phyloP scores from a whole-genome alignment of 1,140 invertebrate species.

The Caenorhabditis tropicalis region DNA sequence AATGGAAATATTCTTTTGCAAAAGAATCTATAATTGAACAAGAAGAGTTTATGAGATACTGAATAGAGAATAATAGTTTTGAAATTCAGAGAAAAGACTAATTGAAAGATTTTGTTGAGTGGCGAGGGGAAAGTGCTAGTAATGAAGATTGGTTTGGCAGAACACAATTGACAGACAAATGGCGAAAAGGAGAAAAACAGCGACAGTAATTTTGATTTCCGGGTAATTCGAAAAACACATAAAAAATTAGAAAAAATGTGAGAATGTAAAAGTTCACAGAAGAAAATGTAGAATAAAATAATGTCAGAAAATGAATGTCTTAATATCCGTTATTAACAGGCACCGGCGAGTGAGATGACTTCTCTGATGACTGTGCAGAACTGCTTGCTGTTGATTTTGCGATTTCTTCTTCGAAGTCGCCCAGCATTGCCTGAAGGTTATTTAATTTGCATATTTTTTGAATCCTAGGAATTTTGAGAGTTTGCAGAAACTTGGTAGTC shows the following conservation, averaged over 20 bases:
- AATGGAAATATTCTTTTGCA: neutral
- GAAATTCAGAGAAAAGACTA: neutral
- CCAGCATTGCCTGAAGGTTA: constrained; percentile 57
- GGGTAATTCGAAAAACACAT: too few species aligned
- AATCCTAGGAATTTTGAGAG: neutral
- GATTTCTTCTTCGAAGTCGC: constrained; percentile 68
- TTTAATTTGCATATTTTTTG: neutral
- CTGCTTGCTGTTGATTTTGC: constrained; percentile 73
- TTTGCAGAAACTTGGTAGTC: neutral
- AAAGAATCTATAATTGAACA: neutral
- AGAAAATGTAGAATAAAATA: neutral
- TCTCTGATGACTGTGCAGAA: neutral
- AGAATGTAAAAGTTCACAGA: neutral
- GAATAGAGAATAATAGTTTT: too few species aligned
- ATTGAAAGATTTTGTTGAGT: constrained; percentile 11
- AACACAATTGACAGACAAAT: constrained; percentile 19
- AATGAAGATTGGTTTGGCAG: neutral
- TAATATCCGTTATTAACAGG: constrained; percentile 73
- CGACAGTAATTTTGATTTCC: too few species aligned
- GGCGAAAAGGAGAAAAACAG: neutral
- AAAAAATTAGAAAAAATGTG: neutral
- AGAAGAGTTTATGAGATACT: neutral
- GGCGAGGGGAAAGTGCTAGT: neutral
- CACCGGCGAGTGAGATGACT: neutral
- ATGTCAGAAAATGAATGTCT: neutral